phyloP scores from a whole-genome alignment of 2,113 vertebrate genomes.

The Alligator mississippiensis region DNA sequence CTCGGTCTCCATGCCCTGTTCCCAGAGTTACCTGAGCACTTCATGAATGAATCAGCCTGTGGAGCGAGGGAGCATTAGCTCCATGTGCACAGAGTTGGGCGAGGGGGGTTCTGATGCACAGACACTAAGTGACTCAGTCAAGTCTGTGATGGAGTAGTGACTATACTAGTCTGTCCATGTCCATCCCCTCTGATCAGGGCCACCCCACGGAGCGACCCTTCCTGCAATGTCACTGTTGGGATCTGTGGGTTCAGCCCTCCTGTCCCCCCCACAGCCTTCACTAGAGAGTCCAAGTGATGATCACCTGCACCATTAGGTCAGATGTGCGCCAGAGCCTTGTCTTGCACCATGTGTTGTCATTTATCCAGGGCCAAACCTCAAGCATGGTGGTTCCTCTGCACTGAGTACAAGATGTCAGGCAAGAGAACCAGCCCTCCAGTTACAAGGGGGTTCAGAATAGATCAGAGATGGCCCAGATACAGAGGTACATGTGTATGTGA shows the following conservation, averaged over 20 bases:
- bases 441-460: too few relatives aligned
- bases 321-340: not conserved
- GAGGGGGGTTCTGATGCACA: not conserved
- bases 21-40: not conserved
- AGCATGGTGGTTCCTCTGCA: too few relatives aligned
- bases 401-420: too few relatives aligned
- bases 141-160: not conserved
- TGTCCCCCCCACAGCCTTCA: not conserved
- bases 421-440: too few relatives aligned
- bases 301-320: not conserved
- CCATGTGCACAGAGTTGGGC: not conserved
- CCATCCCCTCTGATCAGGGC: not conserved
- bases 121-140: not conserved
- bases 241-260: not conserved
- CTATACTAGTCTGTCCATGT: not conserved
- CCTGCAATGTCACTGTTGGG: not conserved
- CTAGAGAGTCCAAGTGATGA: not conserved
- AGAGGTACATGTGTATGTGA: too few relatives aligned
- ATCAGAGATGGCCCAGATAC: not conserved
- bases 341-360: not conserved
- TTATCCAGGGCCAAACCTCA: not conserved
- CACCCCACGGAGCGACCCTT: accelerated
- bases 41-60: not conserved
- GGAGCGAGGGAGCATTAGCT: not conserved
- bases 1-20: not conserved